phyloP scores from a whole-genome alignment of 37 sponge, comb jelly and placozoan genomes.

The Aphrocallistes beatrix region DNA sequence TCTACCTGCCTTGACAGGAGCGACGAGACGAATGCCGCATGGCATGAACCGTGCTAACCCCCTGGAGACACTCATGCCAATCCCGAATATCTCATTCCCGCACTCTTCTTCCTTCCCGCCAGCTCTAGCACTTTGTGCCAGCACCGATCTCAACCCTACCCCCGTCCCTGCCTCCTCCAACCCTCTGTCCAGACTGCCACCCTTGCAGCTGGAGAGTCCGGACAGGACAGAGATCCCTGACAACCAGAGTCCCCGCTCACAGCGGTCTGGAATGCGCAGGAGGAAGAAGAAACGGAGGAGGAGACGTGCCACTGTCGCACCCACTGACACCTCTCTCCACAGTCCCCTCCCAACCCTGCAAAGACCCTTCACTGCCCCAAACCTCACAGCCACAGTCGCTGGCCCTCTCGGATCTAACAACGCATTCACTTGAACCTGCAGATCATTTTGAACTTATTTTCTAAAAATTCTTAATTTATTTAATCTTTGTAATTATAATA shows the following conservation, averaged over 20 bases:
- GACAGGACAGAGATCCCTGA: not conserved
- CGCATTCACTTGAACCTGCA: not conserved
- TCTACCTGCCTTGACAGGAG: not conserved
- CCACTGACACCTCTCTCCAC: not conserved
- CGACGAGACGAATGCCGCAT: no score
- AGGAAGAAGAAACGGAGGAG: not conserved
- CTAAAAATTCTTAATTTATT: not conserved
- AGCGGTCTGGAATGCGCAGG: not conserved
- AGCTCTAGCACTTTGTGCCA: no score
- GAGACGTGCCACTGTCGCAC: not conserved
- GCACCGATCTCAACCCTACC: no score
- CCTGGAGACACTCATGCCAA: not conserved
- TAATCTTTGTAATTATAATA: not conserved
- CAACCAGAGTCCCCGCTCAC: not conserved
- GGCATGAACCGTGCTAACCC: not conserved
- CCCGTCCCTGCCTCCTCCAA: not conserved
- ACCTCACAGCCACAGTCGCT: not conserved
- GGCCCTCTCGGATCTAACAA: not conserved
- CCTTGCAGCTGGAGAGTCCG: not conserved
- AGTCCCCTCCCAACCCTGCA: not conserved
- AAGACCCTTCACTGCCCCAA: conserved; percentile 5
- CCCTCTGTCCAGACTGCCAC: not conserved
- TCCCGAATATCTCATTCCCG: not conserved
- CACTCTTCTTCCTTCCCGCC: not conserved
- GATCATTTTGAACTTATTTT: not conserved